Percentiles rank a stretch among this genome's conserved stretches.
Evolutionary conservation across 2,888 invertebrate genomes (phyloP).

Genomic region (Dione juno): DNA sequence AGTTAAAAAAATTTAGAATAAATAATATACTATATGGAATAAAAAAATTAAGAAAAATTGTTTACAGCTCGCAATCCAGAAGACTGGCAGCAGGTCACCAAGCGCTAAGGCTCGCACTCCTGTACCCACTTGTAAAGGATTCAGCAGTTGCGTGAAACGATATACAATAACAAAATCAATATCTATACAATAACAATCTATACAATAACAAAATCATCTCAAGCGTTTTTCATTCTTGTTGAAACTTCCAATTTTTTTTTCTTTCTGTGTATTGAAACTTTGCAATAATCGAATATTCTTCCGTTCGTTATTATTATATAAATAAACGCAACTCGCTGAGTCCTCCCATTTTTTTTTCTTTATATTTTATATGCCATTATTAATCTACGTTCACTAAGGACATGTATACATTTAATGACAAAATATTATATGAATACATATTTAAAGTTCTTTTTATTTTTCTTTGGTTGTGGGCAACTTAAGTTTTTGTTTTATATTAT

Average conservation of each 20-base stretch:
- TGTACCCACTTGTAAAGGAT: conserved; percentile 40
- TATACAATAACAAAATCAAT: no score
- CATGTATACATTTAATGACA: conserved; percentile 29
- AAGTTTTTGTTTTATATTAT: conserved; percentile 5
- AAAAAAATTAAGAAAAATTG: neutral
- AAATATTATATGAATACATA: conserved; percentile 34
- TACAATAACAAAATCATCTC: neutral
- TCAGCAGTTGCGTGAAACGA: conserved; percentile 40
- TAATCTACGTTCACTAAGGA: conserved; percentile 16
- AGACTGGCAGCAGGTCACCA: conserved; percentile 84
- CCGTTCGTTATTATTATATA: neutral
- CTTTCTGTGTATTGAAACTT: neutral
- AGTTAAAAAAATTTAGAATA: neutral
- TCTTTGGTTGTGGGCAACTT: conserved; percentile 34
- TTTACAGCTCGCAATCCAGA: conserved; percentile 78
- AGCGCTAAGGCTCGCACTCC: conserved; percentile 62
- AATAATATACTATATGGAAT: neutral
- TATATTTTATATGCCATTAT: conserved; percentile 39
- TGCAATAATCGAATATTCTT: neutral
- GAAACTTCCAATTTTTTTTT: neutral
- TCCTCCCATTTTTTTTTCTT: conserved; percentile 25
- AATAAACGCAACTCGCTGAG: conserved; percentile 19
- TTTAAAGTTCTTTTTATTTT: conserved; percentile 37
- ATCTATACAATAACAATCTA: neutral
- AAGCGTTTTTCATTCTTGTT: neutral